Evolutionary conservation across 2,888 invertebrate genomes (phyloP), one percentile per base, ranked within the genome.

Genomic region (Euspilapteryx auroguttella): DNA sequence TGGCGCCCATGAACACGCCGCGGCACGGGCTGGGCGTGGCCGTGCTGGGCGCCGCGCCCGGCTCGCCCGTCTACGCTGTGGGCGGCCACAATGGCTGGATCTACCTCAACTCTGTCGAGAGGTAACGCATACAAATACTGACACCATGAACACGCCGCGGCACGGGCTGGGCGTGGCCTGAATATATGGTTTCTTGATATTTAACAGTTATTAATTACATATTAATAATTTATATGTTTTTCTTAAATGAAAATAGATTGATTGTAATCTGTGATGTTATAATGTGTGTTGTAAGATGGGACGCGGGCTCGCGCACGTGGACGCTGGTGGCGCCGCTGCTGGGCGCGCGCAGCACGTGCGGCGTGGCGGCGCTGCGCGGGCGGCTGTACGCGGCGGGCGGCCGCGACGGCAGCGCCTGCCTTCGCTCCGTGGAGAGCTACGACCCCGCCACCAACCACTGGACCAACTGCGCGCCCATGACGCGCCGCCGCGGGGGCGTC

Each of bases 31-130:
- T 89, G 33, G 88, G 87, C 8, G 89, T 89, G 14, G 87, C 89
- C 2, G 85, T 89, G 17, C 78, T 92, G 26, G 85, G 86, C 13
- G 80, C 85, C 30, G 81, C 79, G 0, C 59, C 76, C 2, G 82
- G 83, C 41, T 87, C 90, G 1, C 92, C 94, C 1, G 78, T 96
- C 32, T 96, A 96, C 66, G 95, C 94, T 0, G 92, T 95, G 3
- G 95, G 96, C 2, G 96, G 96, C 0, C 95, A 95, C 52, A 95
- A 96, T 58, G 95, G 94, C 11, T 93, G 93, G 93, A 93, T 93
- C 47, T 95, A 94, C 55, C 78, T 95, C 24, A 94, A 91, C 56
- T 92, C 94, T 0, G 95, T 94, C 1, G 96, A 96, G 69, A 78
- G 86, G 59, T 78, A 11, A 25, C 22, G 8, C 25, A 25, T 43